Conservation (phyloP, 2,797 vertebrate species). For the Tenualosa ilisha region DNA sequence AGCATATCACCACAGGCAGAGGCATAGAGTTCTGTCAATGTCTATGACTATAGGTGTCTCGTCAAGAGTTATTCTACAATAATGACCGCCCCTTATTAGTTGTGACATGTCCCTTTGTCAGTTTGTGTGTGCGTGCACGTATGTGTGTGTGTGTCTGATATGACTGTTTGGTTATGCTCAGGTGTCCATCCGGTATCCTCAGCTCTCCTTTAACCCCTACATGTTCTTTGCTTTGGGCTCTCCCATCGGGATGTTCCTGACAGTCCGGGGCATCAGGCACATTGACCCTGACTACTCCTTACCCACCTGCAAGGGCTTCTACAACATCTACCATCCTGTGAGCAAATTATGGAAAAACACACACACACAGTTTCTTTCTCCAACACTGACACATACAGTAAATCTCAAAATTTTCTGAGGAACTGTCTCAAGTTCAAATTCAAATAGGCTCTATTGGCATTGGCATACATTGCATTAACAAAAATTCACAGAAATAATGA, state of each 20-base stretch:
- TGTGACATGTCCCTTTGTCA: no score
- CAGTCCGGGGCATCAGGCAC: conserved; percentile 89
- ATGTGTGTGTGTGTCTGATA: no score
- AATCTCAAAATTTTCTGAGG: background rate
- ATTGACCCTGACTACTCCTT: conserved; percentile 92
- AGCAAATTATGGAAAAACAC: background rate
- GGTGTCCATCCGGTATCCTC: conserved; percentile 91
- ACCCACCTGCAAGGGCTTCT: conserved; percentile 96
- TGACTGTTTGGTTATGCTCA: conserved; percentile 51
- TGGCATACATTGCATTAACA: no score
- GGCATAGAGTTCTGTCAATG: no score
- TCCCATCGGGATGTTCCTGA: conserved; percentile 97
- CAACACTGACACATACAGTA: background rate
- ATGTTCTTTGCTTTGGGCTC: conserved; percentile 98
- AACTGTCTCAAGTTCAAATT: background rate
- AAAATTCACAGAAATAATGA: no score
- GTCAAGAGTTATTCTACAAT: no score
- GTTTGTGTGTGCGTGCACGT: no score
- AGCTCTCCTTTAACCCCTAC: conserved; percentile 87
- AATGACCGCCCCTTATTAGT: no score
- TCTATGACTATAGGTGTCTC: no score
- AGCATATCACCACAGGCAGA: no score
- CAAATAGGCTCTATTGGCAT: no score
- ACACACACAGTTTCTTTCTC: background rate
- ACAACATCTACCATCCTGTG: conserved; percentile 98